These are phyloP conservation scores for Darevskia mixta DNA, from an alignment of 2,797 vertebrate genomes.

Conservation along the genomic window DNA sequence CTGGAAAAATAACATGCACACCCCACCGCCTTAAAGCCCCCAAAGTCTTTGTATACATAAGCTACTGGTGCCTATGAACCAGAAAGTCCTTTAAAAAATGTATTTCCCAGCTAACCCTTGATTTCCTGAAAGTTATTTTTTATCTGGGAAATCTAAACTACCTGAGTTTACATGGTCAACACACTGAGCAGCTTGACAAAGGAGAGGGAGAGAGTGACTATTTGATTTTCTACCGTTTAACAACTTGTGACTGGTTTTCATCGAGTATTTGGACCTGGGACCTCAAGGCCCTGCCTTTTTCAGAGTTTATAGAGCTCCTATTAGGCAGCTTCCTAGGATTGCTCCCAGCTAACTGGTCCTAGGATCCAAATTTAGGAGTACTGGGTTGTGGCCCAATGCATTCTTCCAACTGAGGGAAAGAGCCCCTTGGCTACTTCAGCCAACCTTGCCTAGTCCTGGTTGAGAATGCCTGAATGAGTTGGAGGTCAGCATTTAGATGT, in stretches of 20 bases:
- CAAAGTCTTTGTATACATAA: conserved; percentile 59
- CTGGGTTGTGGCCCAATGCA: background rate
- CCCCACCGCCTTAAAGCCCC: conserved; percentile 39
- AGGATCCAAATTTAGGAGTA: background rate
- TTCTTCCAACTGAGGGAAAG: background rate
- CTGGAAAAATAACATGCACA: conserved; percentile 59
- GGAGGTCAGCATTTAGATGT: background rate
- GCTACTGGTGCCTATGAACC: conserved; percentile 58
- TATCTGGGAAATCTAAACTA: conserved; percentile 29
- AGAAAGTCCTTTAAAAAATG: conserved; percentile 24
- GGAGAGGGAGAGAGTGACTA: background rate
- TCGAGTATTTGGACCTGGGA: conserved; percentile 27
- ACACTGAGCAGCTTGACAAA: conserved; percentile 1
- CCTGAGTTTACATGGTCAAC: conserved; percentile 45
- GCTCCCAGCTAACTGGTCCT: too few species aligned
- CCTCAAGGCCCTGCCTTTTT: background rate
- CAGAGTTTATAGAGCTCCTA: conserved; percentile 22
- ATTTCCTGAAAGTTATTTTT: conserved; percentile 31
- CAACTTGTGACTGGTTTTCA: conserved; percentile 19
- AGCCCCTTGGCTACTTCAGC: background rate
- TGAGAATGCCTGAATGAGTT: background rate
- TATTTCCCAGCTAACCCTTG: background rate
- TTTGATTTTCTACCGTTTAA: conserved; percentile 25
- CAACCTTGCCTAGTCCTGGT: background rate
- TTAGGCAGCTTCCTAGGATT: background rate